Base-by-base conservation (phyloP, 23 tunicate species). In the Ciona savignyi region DNA sequence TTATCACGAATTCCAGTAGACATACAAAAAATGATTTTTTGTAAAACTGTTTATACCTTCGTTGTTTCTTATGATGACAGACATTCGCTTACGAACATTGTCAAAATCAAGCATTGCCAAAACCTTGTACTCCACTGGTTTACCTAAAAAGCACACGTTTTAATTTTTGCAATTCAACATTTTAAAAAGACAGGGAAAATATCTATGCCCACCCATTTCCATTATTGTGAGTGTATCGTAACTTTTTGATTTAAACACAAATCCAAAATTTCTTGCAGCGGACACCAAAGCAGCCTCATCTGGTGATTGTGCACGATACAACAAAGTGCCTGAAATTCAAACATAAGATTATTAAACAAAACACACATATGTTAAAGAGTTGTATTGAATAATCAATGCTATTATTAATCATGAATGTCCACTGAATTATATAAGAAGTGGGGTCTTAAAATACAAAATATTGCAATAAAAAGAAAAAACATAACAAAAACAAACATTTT, bases 241-340 rank as follows among this genome's bases (percentile, higher is more conserved):
- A 1, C 87, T 89, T 72, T 89, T 77, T 29, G 85, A 81, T 67
- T 76, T 75, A 75, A 83, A 95, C 61, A 88, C 99, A 80, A 88
- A 88, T 28, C 99, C 99, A 74, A 95, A 95, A 77, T 84, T 88
- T 71, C 96, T 71, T 22, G 96, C 96, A 25, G 99, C 99, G 19
- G 95, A 88, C 3, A 95, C 96, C 4, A 95, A 81, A 31, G 99
- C 99, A 32, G 73, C 83, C 73, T 95, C 99, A 56, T 95, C 99
- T 15, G 99, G 99, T 22, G 99, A 95, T 63, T 95, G 89, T 3
- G 99, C 95, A 28, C 85, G 99, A 70, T 95, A 95, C 4, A 32
- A 69, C n/a, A 83, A 63, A 31, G 24, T 33, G 25, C 34, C 89
- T 82, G 75, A 34, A 4, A 28, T 21, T 23, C 19, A 79, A 49